A percentile compares a stretch with the other conserved stretches of the same genome.
Evolutionary conservation across 53 echinoderm and acorn worm species (phyloP).

Genomic region (Crossaster papposus): DNA sequence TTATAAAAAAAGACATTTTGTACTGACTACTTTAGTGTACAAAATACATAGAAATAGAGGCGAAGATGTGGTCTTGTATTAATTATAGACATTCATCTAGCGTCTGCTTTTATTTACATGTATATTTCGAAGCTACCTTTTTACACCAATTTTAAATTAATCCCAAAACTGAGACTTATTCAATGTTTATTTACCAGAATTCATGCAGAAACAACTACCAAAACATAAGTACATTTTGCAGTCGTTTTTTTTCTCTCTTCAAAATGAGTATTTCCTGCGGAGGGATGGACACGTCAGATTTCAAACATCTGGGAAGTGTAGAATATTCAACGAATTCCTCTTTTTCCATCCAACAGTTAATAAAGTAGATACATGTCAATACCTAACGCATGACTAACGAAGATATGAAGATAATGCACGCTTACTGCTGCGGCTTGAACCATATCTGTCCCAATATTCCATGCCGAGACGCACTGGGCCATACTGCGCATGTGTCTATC

Average conservation of each 20-base stretch:
- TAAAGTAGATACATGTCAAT: constrained; percentile 36
- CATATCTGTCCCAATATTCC: constrained; percentile 29
- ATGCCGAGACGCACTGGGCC: neutral
- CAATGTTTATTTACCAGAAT: too few species aligned
- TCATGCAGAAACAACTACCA: too few species aligned
- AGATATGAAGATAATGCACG: neutral
- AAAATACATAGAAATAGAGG: too few species aligned
- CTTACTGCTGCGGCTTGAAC: neutral
- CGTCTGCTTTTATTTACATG: too few species aligned
- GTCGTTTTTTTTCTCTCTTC: neutral
- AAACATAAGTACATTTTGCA: too few species aligned
- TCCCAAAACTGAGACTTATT: too few species aligned
- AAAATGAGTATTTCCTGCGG: neutral
- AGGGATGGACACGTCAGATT: neutral
- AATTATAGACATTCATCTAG: too few species aligned
- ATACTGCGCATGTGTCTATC: neutral
- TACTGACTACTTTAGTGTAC: too few species aligned
- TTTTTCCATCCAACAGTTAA: constrained; percentile 13
- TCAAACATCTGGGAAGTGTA: neutral
- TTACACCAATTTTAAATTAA: too few species aligned
- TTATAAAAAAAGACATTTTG: too few species aligned
- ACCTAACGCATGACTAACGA: constrained; percentile 8
- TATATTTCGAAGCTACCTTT: too few species aligned
- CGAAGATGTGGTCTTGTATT: too few species aligned
- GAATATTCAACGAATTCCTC: neutral